Percentiles rank a stretch among this genome's conserved stretches.
These are phyloP conservation scores for Sebastiscus tertius DNA, from an alignment of 2,797 vertebrate species.

Conservation along the genomic window DNA sequence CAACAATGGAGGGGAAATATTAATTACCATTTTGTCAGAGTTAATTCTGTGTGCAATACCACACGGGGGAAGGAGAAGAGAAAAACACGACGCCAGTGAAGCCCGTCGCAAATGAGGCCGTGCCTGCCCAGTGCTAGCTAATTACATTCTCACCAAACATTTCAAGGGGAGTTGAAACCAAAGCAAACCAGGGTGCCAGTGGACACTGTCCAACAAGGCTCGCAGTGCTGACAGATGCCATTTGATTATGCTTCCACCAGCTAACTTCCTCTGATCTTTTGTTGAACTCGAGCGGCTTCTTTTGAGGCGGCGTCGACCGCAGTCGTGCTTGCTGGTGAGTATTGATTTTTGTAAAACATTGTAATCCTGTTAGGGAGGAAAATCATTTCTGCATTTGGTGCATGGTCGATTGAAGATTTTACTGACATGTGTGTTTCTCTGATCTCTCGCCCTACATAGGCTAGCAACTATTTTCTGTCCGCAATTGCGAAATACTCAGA, in stretches of 20 bases:
- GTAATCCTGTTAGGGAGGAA: conserved; percentile 36
- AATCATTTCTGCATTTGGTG: conserved; percentile 18
- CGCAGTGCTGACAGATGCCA: conserved; percentile 44
- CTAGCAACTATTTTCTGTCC: conserved; percentile 6
- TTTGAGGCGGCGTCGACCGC: conserved; percentile 24
- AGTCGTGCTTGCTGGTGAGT: conserved; percentile 23
- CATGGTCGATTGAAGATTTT: conserved; percentile 28
- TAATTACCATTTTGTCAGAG: conserved; percentile 80
- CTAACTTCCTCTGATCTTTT: conserved; percentile 58
- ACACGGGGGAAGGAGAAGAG: conserved; percentile 62
- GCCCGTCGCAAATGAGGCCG: conserved; percentile 64
- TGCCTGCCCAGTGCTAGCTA: conserved; percentile 66
- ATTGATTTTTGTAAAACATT: conserved; percentile 44
- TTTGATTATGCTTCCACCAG: conserved; percentile 43
- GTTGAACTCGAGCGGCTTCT: conserved; percentile 41
- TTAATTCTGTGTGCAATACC: conserved; percentile 65
- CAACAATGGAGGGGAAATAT: conserved; percentile 77
- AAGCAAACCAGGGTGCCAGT: conserved; percentile 51
- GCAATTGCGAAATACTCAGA: not conserved
- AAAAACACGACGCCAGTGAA: conserved; percentile 39
- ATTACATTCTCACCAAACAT: conserved; percentile 76
- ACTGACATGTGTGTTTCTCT: conserved; percentile 18
- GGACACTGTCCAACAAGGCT: conserved; percentile 44
- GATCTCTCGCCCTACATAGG: conserved; percentile 26
- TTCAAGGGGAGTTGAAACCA: conserved; percentile 57